phyloP scores from a whole-genome alignment of 2,113 vertebrate genomes.

The Solea senegalensis region DNA sequence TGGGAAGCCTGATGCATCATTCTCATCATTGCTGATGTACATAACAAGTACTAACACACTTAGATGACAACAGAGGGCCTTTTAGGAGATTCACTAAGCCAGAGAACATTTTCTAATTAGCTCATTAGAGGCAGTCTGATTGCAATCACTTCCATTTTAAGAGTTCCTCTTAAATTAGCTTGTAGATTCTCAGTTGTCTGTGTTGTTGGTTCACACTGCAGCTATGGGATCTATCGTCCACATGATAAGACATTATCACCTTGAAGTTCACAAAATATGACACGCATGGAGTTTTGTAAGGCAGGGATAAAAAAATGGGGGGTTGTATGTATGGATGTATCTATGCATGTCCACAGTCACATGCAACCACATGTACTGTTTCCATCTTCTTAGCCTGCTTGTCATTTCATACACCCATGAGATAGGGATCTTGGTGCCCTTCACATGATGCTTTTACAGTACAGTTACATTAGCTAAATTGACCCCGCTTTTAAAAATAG shows the following conservation, averaged over 20 bases:
- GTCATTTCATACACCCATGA: conserved; percentile 55
- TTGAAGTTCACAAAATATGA: conserved; percentile 53
- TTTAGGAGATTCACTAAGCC: conserved; percentile 44
- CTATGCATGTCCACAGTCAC: conserved; percentile 2
- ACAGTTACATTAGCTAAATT: conserved; percentile 75
- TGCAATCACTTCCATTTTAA: conserved; percentile 73
- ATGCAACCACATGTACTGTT: conserved; percentile 1
- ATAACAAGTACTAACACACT: conserved; percentile 36
- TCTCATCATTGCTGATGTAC: conserved; percentile 24
- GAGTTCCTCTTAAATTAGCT: conserved; percentile 41
- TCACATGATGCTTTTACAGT: conserved; percentile 74
- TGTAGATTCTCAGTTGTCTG: conserved; percentile 21
- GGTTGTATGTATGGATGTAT: too few relatives aligned
- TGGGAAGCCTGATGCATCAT: conserved; percentile 24
- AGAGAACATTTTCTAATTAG: conserved; percentile 65
- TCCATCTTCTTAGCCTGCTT: conserved; percentile 16
- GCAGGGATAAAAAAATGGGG: not conserved
- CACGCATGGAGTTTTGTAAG: conserved; percentile 56
- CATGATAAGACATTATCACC: conserved; percentile 28
- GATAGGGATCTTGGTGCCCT: conserved; percentile 65
- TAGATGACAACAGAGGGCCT: conserved; percentile 33
- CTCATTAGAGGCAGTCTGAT: conserved; percentile 73
- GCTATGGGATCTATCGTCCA: conserved; percentile 20
- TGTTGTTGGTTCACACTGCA: conserved; percentile 6
- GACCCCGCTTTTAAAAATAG: conserved; percentile 80